Evolutionary conservation across 53 echinoderm and acorn worm genomes (phyloP).

Genomic region (Astropecten irregularis): DNA sequence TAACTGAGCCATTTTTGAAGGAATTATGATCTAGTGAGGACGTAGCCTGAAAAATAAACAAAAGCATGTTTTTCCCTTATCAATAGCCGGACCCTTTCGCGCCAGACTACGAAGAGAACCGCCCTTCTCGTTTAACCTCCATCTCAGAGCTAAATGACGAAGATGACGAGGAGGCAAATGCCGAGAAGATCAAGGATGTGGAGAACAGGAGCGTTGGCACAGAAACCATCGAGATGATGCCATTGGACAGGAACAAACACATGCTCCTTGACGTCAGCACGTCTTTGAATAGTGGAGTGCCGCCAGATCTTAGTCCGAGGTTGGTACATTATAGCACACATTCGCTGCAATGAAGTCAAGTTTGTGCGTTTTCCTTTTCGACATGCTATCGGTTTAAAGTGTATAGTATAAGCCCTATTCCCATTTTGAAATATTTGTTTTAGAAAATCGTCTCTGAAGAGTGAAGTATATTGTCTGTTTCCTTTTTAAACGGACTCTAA

Average conservation of each 20-base stretch:
- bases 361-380: too few relatives aligned
- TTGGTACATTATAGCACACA: not conserved
- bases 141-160: constrained; percentile 85
- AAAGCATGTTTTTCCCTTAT: not conserved
- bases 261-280: constrained; percentile 70
- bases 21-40: too few relatives aligned
- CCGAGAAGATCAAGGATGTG: constrained; percentile 49
- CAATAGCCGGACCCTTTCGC: constrained; percentile 44
- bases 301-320: constrained; percentile 96
- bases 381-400: too few relatives aligned
- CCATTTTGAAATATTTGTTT: too few relatives aligned
- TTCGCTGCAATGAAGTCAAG: not conserved
- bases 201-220: constrained; percentile 52
- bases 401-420: too few relatives aligned
- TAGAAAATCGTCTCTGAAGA: too few relatives aligned
- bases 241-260: constrained; percentile 67
- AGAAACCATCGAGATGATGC: constrained; percentile 70
- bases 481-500: too few relatives aligned
- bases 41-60: too few relatives aligned
- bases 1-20: too few relatives aligned
- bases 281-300: constrained; percentile 67
- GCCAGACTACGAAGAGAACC: constrained; percentile 39
- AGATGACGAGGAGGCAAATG: constrained; percentile 37
- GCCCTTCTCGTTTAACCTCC: constrained; percentile 72
- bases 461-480: too few relatives aligned